Evolutionary conservation across 1,140 invertebrate genomes (phyloP).

Genomic region (Sarcophaga bullata): DNA sequence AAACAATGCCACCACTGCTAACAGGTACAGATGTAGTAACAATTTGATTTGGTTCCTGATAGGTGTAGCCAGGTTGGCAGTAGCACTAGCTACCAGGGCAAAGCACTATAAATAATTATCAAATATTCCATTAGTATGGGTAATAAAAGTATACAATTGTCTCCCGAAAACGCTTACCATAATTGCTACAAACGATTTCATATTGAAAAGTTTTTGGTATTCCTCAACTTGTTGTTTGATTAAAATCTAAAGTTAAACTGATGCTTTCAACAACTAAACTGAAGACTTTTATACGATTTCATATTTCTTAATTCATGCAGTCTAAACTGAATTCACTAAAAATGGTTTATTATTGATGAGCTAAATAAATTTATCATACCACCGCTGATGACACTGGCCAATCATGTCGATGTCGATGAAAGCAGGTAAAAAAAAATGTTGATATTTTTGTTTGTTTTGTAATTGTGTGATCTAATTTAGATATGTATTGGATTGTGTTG

Average conservation of each 20-base stretch:
- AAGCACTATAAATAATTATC: conserved; percentile 51
- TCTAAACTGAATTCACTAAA: background rate
- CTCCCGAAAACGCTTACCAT: conserved; percentile 28
- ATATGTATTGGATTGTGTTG: background rate
- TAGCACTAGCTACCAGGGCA: conserved; percentile 47
- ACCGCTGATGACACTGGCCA: background rate
- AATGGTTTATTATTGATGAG: conserved; percentile 17
- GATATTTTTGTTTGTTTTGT: background rate
- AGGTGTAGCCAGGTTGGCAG: conserved; percentile 56
- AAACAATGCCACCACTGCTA: conserved; percentile 54
- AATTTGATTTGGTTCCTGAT: conserved; percentile 45
- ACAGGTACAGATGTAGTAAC: conserved; percentile 43
- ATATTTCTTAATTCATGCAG: background rate
- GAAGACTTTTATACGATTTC: conserved; percentile 41
- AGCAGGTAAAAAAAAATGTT: background rate
- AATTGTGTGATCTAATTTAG: background rate
- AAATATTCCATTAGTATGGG: background rate
- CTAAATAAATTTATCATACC: background rate
- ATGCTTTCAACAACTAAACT: background rate
- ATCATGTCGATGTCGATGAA: background rate
- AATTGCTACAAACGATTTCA: conserved; percentile 34
- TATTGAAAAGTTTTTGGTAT: conserved; percentile 5
- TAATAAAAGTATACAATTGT: background rate
- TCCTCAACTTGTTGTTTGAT: conserved; percentile 33
- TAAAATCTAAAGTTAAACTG: conserved; percentile 39